A percentile compares a stretch with the other conserved stretches of the same genome.
Conservation (phyloP, 53 echinoderm and acorn worm species). For the Temnopleurus reevesii region DNA sequence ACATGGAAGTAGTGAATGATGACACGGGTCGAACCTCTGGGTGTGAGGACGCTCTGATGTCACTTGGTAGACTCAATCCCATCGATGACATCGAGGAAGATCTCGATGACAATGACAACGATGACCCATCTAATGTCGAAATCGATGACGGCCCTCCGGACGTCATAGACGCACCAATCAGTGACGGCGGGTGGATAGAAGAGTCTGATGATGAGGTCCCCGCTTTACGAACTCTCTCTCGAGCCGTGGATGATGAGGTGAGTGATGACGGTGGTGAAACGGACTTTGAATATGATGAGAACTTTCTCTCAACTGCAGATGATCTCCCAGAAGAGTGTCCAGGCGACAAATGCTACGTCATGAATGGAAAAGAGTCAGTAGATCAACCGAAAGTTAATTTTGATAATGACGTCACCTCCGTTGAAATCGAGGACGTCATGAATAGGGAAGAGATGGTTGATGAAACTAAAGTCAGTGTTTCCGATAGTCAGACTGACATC, state of each 20-base stretch:
- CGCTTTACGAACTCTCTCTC: background rate
- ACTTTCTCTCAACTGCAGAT: background rate
- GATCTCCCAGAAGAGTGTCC: background rate
- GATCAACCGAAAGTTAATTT: too few relatives aligned
- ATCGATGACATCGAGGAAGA: background rate
- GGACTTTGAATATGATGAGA: slow-evolving; percentile 12
- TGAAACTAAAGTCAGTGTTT: too few relatives aligned
- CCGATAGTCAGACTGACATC: too few relatives aligned
- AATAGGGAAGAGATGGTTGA: background rate
- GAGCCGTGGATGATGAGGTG: background rate
- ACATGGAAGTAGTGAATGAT: too few relatives aligned
- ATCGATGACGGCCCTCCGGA: background rate
- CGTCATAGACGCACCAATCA: background rate
- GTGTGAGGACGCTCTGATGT: too few relatives aligned
- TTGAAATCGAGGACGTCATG: too few relatives aligned
- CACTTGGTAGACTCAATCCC: too few relatives aligned
- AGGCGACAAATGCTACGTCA: background rate
- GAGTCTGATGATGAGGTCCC: slow-evolving; percentile 9
- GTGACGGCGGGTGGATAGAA: slow-evolving; percentile 32
- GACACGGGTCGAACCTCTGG: too few relatives aligned
- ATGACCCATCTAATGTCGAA: background rate
- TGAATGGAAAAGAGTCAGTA: background rate
- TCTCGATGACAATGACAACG: background rate
- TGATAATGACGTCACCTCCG: too few relatives aligned
- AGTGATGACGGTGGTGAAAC: background rate